phyloP scores from a whole-genome alignment of 2,113 vertebrate genomes.

The Cettia cetti region DNA sequence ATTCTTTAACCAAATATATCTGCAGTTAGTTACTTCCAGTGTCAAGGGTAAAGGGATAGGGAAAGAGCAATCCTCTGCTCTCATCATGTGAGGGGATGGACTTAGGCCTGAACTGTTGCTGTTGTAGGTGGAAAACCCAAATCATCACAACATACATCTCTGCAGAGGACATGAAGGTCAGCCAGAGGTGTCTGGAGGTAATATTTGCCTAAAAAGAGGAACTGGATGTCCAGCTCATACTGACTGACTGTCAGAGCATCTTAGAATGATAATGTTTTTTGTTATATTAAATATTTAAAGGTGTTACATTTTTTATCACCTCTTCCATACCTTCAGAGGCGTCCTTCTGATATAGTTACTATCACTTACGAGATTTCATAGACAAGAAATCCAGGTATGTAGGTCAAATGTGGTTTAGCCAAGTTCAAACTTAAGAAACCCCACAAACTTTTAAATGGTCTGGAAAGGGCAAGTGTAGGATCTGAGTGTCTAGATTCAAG shows the following conservation, averaged over 20 bases:
- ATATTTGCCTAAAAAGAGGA: not conserved
- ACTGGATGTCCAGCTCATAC: not conserved
- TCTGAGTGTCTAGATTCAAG: not conserved
- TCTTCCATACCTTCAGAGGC: not conserved
- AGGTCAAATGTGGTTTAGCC: not conserved
- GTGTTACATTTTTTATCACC: not conserved
- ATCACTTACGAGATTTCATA: not conserved
- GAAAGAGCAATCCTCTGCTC: not conserved
- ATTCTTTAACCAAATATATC: not conserved
- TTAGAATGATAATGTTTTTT: not conserved
- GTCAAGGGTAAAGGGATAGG: not conserved
- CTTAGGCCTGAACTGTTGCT: not conserved
- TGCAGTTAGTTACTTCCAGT: not conserved
- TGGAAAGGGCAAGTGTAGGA: not conserved
- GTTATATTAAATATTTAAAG: not conserved
- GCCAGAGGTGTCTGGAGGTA: not conserved
- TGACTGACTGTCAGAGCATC: accelerated
- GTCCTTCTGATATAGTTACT: not conserved
- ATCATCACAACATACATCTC: not conserved
- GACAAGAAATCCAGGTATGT: not conserved
- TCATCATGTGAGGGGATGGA: not conserved
- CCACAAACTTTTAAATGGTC: not conserved
- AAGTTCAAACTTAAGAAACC: not conserved
- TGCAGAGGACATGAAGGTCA: not conserved
- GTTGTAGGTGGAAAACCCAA: not conserved